A percentile compares a stretch with the other conserved stretches of the same genome.
phyloP scores from a whole-genome alignment of 2,888 invertebrate genomes.

The Oeneis ivallda region DNA sequence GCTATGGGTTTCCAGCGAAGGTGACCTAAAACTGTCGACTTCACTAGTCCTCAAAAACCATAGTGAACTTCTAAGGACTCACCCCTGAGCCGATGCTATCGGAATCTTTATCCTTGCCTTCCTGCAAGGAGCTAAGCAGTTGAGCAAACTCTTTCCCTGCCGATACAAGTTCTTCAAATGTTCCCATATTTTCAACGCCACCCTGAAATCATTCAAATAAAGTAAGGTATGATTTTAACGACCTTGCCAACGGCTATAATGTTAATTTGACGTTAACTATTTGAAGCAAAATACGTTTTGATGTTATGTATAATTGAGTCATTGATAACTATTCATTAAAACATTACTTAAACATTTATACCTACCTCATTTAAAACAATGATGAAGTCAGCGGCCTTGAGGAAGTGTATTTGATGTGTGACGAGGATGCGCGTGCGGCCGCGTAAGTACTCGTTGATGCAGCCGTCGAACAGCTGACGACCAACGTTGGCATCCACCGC shows the following conservation, averaged over 20 bases:
- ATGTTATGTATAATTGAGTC: too few species aligned
- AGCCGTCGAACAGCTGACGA: conserved; percentile 88
- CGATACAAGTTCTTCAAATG: conserved; percentile 79
- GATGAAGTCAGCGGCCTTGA: conserved; percentile 85
- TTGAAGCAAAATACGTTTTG: neutral
- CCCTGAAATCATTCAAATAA: conserved; percentile 62
- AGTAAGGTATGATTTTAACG: neutral
- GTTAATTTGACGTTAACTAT: neutral
- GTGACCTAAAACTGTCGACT: neutral
- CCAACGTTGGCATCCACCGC: conserved; percentile 92
- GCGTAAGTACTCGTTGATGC: conserved; percentile 85
- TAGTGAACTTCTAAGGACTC: conserved; percentile 42
- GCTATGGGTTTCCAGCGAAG: too few species aligned
- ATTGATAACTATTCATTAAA: neutral
- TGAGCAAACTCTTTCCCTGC: conserved; percentile 82
- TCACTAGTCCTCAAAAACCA: neutral
- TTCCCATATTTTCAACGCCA: conserved; percentile 81
- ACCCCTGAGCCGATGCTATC: conserved; percentile 60
- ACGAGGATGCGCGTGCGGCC: conserved; percentile 88
- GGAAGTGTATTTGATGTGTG: conserved; percentile 93
- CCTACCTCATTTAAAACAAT: conserved; percentile 80
- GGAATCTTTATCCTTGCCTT: conserved; percentile 66
- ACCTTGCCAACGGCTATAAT: neutral
- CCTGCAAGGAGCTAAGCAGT: conserved; percentile 70
- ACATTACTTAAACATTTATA: neutral